phyloP scores from a whole-genome alignment of 2,797 vertebrate genomes.

The Gymnocypris eckloni region DNA sequence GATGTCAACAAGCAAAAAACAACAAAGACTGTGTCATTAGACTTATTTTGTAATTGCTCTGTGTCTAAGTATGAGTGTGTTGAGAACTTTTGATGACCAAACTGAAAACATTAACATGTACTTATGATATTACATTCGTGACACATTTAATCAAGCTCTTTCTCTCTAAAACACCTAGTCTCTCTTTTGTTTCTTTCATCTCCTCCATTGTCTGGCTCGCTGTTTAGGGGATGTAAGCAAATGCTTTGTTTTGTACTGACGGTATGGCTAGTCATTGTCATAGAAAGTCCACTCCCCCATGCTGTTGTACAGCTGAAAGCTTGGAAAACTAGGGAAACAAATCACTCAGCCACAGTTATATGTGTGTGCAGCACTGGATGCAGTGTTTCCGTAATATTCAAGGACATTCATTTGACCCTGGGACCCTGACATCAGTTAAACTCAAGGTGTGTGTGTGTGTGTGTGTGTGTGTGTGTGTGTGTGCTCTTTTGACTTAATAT shows the following conservation, averaged over 20 bases:
- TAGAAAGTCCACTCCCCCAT: constrained; percentile 29
- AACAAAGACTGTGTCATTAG: background rate
- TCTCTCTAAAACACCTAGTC: constrained; percentile 1
- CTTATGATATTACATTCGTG: background rate
- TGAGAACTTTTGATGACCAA: background rate
- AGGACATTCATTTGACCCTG: constrained; percentile 11
- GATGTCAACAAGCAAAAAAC: background rate
- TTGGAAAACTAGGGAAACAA: constrained; percentile 39
- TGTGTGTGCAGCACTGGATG: background rate
- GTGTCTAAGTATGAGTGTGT: background rate
- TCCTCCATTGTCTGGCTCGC: constrained; percentile 54
- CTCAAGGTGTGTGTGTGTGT: constrained; percentile 55
- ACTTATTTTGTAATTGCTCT: background rate
- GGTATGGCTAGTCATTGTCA: constrained; percentile 50
- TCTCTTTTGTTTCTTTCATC: constrained; percentile 24
- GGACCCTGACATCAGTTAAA: constrained; percentile 12
- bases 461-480: constrained; percentile 15
- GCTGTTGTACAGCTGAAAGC: constrained; percentile 38
- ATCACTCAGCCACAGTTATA: constrained; percentile 8
- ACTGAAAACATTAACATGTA: background rate
- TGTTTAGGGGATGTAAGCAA: constrained; percentile 62
- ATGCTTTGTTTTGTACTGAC: constrained; percentile 63
- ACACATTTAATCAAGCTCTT: background rate
- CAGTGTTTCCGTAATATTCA: constrained; percentile 6
- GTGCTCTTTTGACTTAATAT: background rate